Evolutionary conservation across 2,888 invertebrate species (phyloP).

Genomic region (Saturnia pavonia): DNA sequence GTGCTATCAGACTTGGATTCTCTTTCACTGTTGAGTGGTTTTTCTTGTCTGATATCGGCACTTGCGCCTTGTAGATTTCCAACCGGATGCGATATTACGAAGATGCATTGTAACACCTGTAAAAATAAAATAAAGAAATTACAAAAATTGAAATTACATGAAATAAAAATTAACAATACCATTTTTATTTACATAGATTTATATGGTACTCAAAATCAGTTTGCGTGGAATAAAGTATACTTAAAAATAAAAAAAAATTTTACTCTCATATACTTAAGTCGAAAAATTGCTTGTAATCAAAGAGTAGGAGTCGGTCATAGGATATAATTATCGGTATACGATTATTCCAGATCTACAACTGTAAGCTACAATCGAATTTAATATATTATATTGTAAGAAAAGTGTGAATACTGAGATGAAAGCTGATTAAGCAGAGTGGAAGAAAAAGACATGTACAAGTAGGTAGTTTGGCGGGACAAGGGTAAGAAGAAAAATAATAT

Average conservation of each 20-base stretch:
- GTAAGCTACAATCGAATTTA: too few species aligned
- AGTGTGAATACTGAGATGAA: too few species aligned
- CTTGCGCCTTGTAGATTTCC: slow-evolving; percentile 39
- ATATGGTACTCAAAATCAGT: background rate
- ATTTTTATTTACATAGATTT: background rate
- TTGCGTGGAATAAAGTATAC: background rate
- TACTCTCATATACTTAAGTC: background rate
- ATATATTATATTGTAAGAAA: too few species aligned
- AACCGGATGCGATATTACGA: slow-evolving; percentile 54
- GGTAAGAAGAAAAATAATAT: too few species aligned
- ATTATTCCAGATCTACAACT: too few species aligned
- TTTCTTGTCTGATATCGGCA: slow-evolving; percentile 35
- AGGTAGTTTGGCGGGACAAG: too few species aligned
- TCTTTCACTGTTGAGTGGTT: slow-evolving; percentile 39
- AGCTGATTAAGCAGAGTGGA: too few species aligned
- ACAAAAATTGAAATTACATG: background rate
- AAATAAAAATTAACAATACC: background rate
- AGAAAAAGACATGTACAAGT: too few species aligned
- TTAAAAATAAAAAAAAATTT: background rate
- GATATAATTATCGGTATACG: background rate
- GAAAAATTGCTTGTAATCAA: background rate
- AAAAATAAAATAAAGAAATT: slow-evolving; percentile 38
- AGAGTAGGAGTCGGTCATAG: background rate
- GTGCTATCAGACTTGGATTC: slow-evolving; percentile 46
- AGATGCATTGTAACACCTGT: slow-evolving; percentile 62